These are phyloP conservation scores for Cephalopholis sonnerati DNA, from an alignment of 2,113 vertebrate genomes.

Conservation along the genomic window DNA sequence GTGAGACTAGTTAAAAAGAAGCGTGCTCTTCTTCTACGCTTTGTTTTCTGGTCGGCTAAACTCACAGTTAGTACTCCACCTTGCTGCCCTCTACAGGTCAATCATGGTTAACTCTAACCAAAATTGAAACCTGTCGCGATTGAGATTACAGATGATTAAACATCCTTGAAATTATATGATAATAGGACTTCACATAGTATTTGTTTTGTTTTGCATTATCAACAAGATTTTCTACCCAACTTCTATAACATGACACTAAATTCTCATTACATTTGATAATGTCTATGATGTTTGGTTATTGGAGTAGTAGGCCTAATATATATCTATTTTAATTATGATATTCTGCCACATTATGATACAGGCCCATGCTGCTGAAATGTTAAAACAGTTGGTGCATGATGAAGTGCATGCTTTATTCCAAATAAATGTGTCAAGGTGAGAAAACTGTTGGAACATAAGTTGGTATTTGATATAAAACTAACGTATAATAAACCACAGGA, in stretches of 20 bases:
- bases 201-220: neutral
- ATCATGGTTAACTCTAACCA: neutral
- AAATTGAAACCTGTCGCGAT: too few relatives aligned
- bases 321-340: neutral
- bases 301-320: neutral
- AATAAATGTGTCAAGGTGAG: neutral
- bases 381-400: neutral
- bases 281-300: neutral
- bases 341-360: too few relatives aligned
- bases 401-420: neutral
- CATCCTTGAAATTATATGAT: neutral
- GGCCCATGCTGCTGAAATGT: neutral
- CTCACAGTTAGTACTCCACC: neutral
- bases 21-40: constrained; percentile 10
- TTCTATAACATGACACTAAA: neutral
- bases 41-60: neutral
- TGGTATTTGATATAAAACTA: neutral
- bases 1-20: too few relatives aligned
- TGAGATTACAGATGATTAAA: neutral
- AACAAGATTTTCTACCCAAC: neutral
- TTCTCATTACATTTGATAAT: neutral
- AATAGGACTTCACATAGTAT: neutral
- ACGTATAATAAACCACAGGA: neutral
- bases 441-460: neutral
- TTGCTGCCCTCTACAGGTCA: constrained; percentile 39